These are phyloP conservation scores for Thalpophila matura DNA, from an alignment of 2,888 invertebrate species.

Conservation along the genomic window DNA sequence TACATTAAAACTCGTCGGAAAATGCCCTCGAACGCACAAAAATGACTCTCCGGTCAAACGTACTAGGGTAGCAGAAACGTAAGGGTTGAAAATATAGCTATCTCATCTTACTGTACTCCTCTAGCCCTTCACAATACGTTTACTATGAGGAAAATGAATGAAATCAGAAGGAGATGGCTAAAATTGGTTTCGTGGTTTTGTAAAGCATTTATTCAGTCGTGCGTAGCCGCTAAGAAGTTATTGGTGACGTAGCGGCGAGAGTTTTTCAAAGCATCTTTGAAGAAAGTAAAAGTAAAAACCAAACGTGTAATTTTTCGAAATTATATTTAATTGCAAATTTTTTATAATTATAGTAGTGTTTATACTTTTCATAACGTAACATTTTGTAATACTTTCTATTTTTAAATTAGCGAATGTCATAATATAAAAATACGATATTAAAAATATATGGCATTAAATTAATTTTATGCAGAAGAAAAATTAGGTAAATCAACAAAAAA, in stretches of 20 bases:
- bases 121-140: conserved; percentile 17
- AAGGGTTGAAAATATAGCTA: conserved; percentile 10
- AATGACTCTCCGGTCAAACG: conserved; percentile 48
- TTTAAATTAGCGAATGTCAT: no score
- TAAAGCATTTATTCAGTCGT: background rate
- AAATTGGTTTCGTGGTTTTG: background rate
- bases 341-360: no score
- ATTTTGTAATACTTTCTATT: no score
- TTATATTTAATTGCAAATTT: no score
- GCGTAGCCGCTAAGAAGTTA: background rate
- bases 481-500: no score
- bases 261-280: background rate
- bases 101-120: conserved; percentile 19
- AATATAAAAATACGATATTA: no score
- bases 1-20: no score
- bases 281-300: background rate
- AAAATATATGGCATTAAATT: background rate
- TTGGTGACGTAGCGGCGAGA: background rate
- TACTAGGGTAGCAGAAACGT: conserved; percentile 26
- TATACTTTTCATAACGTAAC: no score
- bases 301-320: no score
- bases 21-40: conserved; percentile 22
- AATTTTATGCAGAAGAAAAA: no score
- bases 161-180: conserved; percentile 19
- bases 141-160: conserved; percentile 38